These are phyloP conservation scores for Plodia interpunctella DNA, from an alignment of 1,140 invertebrate genomes.

Conservation along the genomic window DNA sequence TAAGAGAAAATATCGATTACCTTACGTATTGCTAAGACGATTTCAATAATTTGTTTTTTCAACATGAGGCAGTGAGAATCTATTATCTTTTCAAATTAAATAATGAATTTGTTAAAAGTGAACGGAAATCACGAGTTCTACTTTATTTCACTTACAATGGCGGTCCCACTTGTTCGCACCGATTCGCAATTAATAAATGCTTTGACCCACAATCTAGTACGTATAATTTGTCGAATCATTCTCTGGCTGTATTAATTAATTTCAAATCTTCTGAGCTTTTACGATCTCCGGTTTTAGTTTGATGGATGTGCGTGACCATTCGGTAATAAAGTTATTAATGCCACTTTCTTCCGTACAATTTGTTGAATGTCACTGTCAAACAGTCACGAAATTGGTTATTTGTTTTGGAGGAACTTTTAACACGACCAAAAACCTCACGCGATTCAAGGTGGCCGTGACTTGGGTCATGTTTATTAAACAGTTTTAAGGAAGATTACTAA, in stretches of 20 bases:
- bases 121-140: slow-evolving; percentile 58
- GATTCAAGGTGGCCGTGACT: not conserved
- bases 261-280: slow-evolving; percentile 39
- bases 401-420: not conserved
- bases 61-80: no score
- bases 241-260: slow-evolving; percentile 53
- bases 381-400: not conserved
- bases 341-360: slow-evolving; percentile 41
- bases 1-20: no score
- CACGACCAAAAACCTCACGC: not conserved
- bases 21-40: no score
- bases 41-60: no score
- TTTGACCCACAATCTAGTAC: slow-evolving; percentile 53
- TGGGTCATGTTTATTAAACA: not conserved
- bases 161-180: slow-evolving; percentile 48
- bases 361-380: slow-evolving; percentile 32
- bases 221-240: slow-evolving; percentile 55
- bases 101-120: slow-evolving; percentile 38
- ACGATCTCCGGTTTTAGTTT: slow-evolving; percentile 32
- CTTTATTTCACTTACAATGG: slow-evolving; percentile 60
- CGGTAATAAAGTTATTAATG: slow-evolving; percentile 35
- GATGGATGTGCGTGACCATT: slow-evolving; percentile 35
- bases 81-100: no score
- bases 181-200: slow-evolving; percentile 66
- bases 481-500: not conserved